Evolutionary conservation across 2,113 vertebrate genomes (phyloP).

Genomic region (Serranochromis macrocephalus): DNA sequence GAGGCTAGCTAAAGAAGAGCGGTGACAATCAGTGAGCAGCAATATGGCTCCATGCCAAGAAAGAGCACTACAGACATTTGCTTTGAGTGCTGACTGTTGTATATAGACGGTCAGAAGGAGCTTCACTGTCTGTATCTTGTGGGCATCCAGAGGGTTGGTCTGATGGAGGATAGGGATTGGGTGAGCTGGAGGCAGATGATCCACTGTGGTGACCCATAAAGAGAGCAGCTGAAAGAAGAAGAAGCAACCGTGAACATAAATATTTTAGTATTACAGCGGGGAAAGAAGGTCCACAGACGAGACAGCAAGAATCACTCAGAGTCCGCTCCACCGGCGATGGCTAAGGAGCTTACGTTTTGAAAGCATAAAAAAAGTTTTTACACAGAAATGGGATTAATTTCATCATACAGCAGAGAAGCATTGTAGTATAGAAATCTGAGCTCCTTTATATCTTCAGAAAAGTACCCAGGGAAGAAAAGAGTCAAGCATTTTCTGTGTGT

Average conservation of each 20-base stretch:
- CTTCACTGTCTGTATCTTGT: not conserved
- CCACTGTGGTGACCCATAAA: not conserved
- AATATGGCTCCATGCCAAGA: not conserved
- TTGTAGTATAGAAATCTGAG: not conserved
- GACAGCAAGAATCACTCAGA: not conserved
- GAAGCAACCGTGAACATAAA: not conserved
- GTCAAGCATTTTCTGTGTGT: not conserved
- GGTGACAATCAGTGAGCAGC: not conserved
- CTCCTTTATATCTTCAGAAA: not conserved
- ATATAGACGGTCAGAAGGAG: rapidly evolving
- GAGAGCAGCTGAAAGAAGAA: not conserved
- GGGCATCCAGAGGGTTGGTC: not conserved
- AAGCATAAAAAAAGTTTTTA: not conserved
- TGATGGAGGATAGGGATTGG: not conserved
- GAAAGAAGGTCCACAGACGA: not conserved
- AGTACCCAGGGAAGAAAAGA: not conserved
- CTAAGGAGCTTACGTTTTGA: not conserved
- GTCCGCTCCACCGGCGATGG: not conserved
- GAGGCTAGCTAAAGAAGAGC: not conserved
- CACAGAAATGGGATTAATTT: not conserved
- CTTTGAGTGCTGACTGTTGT: not conserved
- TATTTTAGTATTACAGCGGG: not conserved
- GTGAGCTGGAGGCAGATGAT: not conserved
- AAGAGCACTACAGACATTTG: not conserved
- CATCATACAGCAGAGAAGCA: not conserved